Evolutionary conservation across 2,797 vertebrate species (phyloP).

Genomic region (Miichthys miiuy): DNA sequence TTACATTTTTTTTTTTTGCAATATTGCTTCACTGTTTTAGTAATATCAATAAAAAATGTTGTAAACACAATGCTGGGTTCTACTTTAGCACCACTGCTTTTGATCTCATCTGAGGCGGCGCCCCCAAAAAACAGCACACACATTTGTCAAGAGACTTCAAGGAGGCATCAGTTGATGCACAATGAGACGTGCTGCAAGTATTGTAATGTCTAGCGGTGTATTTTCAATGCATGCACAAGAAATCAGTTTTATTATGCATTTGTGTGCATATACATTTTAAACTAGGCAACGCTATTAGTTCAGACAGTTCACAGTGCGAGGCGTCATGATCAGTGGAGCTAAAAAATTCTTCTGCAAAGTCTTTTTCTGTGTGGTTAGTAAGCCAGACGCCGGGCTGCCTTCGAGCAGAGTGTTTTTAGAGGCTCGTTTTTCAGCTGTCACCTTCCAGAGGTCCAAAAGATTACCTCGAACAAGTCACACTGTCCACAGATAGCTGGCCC

Average conservation of each 20-base stretch:
- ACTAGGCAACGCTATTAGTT: background rate
- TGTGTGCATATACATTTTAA: constrained; percentile 15
- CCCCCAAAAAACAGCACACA: constrained; percentile 39
- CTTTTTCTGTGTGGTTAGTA: constrained; percentile 41
- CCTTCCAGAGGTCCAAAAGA: constrained; percentile 69
- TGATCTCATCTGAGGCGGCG: constrained; percentile 57
- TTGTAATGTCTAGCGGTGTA: background rate
- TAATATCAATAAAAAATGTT: constrained; percentile 24
- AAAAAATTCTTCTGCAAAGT: constrained; percentile 2
- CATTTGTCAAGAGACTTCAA: constrained; percentile 48
- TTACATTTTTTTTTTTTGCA: constrained; percentile 7
- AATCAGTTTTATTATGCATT: background rate
- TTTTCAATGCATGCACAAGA: background rate
- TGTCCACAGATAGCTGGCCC: constrained; percentile 70
- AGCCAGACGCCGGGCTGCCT: constrained; percentile 54
- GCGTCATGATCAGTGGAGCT: constrained; percentile 4
- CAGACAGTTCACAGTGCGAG: background rate
- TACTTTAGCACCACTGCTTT: constrained; percentile 27
- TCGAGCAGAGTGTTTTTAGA: constrained; percentile 59
- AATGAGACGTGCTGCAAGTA: constrained; percentile 15
- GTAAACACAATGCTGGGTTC: constrained; percentile 1
- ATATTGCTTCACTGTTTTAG: constrained; percentile 33
- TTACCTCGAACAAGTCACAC: constrained; percentile 70
- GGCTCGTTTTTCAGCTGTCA: constrained; percentile 80
- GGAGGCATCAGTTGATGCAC: constrained; percentile 28